These are phyloP conservation scores for Drosophila chauvacae DNA, from an alignment of 1,140 invertebrate species.

Conservation along the genomic window DNA sequence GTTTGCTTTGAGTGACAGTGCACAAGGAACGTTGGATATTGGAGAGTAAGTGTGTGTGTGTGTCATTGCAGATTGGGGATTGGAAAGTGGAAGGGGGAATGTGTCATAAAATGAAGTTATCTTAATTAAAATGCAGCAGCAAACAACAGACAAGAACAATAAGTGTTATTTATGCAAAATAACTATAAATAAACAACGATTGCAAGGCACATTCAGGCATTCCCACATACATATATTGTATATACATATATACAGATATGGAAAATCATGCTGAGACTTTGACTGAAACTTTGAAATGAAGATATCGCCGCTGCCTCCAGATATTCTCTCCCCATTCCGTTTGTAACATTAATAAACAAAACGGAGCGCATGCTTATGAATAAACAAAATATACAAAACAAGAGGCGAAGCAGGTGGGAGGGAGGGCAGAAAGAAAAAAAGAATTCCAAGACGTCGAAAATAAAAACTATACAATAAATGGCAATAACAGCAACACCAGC, in stretches of 20 bases:
- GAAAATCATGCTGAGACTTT: slow-evolving; percentile 27
- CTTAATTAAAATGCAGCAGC: slow-evolving; percentile 75
- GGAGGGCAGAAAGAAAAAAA: not conserved
- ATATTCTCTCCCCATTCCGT: not conserved
- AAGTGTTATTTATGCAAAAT: slow-evolving; percentile 37
- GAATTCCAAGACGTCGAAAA: slow-evolving; percentile 9
- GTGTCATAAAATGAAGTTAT: slow-evolving; percentile 74
- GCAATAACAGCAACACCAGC: slow-evolving; percentile 28
- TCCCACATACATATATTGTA: too few relatives aligned
- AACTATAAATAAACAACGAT: slow-evolving; percentile 41
- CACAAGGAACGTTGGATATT: not conserved
- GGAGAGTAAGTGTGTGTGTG: not conserved
- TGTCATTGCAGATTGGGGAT: not conserved
- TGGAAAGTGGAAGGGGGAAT: not conserved
- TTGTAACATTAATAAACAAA: slow-evolving; percentile 61
- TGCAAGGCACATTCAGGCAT: not conserved
- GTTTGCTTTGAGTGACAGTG: slow-evolving; percentile 28
- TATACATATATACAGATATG: slow-evolving; percentile 7
- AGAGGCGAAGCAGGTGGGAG: not conserved
- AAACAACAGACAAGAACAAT: slow-evolving; percentile 53
- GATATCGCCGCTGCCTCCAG: slow-evolving; percentile 5
- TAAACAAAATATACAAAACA: slow-evolving; percentile 22
- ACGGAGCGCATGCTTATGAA: slow-evolving; percentile 48
- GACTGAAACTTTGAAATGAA: slow-evolving; percentile 14
- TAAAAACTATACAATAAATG: slow-evolving; percentile 67